Evolutionary conservation across 2,113 vertebrate species (phyloP).

Genomic region (Calidris pygmaea): DNA sequence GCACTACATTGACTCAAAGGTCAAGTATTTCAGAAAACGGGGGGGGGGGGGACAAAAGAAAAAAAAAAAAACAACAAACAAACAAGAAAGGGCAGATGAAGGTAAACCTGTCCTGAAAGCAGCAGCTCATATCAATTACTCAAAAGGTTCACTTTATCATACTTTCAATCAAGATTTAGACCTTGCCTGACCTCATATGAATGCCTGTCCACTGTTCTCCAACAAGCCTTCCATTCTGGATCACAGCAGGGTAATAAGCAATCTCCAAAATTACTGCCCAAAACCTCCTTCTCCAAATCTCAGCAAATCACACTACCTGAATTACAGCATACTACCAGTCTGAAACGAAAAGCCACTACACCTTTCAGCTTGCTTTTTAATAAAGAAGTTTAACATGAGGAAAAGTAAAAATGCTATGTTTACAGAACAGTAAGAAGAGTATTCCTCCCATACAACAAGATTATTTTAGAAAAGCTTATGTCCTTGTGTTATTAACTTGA

Average conservation of each 20-base stretch:
- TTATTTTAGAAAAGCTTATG: background rate
- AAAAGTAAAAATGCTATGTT: background rate
- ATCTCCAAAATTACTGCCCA: background rate
- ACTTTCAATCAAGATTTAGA: background rate
- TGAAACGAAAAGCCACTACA: background rate
- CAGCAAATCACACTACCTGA: background rate
- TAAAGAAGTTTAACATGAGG: too few species aligned
- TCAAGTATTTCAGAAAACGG: background rate
- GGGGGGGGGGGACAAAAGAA: rapidly evolving
- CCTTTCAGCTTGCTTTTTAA: background rate
- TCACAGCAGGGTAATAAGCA: background rate
- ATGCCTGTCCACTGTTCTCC: background rate
- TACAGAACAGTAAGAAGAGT: background rate
- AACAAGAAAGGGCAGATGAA: background rate
- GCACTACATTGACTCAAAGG: background rate
- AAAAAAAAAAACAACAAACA: background rate
- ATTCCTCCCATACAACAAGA: background rate
- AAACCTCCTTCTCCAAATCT: background rate
- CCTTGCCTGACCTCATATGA: background rate
- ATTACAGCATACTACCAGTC: background rate
- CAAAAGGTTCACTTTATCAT: background rate
- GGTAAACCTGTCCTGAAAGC: background rate
- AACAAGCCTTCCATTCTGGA: background rate
- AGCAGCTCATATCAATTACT: background rate
- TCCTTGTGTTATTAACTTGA: background rate